phyloP scores from a whole-genome alignment of 2,888 invertebrate species.

The Dastarcus helophoroides region DNA sequence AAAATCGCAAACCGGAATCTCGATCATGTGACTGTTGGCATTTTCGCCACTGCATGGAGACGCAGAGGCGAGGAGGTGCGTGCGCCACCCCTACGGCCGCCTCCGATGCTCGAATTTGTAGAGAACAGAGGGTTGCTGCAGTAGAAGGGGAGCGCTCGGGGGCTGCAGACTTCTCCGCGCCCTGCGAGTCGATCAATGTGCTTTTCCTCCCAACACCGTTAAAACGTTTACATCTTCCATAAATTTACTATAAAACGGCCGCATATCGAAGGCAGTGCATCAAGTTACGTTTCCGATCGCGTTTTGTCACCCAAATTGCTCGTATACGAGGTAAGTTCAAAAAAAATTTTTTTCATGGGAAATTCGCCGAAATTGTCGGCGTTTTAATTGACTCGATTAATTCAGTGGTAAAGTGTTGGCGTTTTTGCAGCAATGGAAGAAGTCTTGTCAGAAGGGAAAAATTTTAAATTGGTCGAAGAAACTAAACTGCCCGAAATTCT shows the following conservation, averaged over 20 bases:
- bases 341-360: too few relatives aligned
- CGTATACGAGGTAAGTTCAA: constrained; percentile 10
- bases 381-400: too few relatives aligned
- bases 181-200: constrained; percentile 34
- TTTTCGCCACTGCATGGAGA: too few relatives aligned
- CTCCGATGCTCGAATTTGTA: neutral
- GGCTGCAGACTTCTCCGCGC: constrained; percentile 37
- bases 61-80: constrained; percentile 2
- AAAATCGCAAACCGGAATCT: too few relatives aligned
- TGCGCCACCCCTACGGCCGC: constrained; percentile 11
- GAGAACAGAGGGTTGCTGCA: constrained; percentile 29
- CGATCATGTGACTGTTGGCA: too few relatives aligned
- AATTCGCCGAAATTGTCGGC: too few relatives aligned
- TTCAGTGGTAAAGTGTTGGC: too few relatives aligned
- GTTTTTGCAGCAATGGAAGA: constrained; percentile 66
- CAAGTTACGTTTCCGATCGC: neutral
- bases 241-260: too few relatives aligned
- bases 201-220: constrained; percentile 24
- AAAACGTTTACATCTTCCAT: too few relatives aligned
- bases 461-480: constrained; percentile 78
- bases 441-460: constrained; percentile 74
- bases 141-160: constrained; percentile 38
- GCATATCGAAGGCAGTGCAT: neutral
- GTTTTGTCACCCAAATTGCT: constrained; percentile 7
- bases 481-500: constrained; percentile 75